These are phyloP conservation scores for Drosophila lacertosa DNA, from an alignment of 1,140 invertebrate genomes.

Conservation along the genomic window DNA sequence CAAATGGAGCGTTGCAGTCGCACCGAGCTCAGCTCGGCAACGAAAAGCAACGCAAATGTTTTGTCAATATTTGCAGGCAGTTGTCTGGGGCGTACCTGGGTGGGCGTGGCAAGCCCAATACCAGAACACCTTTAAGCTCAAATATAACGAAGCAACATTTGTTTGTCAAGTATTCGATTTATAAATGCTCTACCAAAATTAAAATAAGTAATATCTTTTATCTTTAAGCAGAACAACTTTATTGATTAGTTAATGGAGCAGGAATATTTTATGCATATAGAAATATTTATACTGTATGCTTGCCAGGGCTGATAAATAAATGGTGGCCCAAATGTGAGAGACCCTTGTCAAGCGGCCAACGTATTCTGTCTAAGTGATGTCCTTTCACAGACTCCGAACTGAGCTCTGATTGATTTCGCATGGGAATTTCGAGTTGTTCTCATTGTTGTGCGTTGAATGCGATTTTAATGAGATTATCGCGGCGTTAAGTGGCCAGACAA, in stretches of 20 bases:
- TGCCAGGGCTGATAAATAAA: too few species aligned
- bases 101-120: constrained; percentile 22
- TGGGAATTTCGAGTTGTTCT: constrained; percentile 15
- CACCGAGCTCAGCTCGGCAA: constrained; percentile 21
- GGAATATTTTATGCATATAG: too few species aligned
- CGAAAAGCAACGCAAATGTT: constrained; percentile 61
- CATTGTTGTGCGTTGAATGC: constrained; percentile 21
- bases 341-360: too few species aligned
- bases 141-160: background rate
- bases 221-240: too few species aligned
- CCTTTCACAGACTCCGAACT: too few species aligned
- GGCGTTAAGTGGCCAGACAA: constrained; percentile 25
- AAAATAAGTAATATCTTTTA: too few species aligned
- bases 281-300: too few species aligned
- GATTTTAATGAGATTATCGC: constrained; percentile 42
- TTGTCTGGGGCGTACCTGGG: background rate
- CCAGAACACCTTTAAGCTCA: background rate
- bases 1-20: constrained; percentile 61
- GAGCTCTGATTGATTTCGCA: too few species aligned
- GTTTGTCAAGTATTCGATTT: background rate
- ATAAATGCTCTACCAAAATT: background rate
- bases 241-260: too few species aligned
- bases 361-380: too few species aligned
- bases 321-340: too few species aligned
- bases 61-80: constrained; percentile 73